Evolutionary conservation across 2,797 vertebrate species (phyloP), one percentile per base, ranked within the genome.

Genomic region (Sebastes aleutianus): DNA sequence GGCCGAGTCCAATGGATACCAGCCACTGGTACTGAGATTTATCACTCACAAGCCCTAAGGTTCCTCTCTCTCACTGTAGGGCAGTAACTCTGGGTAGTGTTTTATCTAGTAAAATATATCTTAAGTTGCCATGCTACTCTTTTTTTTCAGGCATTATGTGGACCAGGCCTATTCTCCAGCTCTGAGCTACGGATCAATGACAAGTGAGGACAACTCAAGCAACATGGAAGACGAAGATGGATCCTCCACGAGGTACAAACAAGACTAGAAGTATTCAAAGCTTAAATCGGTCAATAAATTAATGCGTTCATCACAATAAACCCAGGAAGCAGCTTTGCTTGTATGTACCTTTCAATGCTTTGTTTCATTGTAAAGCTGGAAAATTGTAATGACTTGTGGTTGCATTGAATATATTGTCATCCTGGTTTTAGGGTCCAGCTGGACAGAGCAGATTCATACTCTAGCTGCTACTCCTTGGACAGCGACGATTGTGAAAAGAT

Each of bases 101-200:
- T 68, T 53, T 47, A 24, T 13, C 2, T 26, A 14, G 9, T 47
- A 9, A 61, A 32, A 36, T 16, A 50, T 62, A 14, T 39, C 2
- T 1, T 3, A 26, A 31, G 11, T 22, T 27, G 24, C 6, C 3
- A 5, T 72, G 5, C 11, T 69, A 58, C 11, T n/a, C 61, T n/a
- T 63, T 36, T 34, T 73, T 75, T 56, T 32, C 67, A 93, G 91
- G 83, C 20, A 79, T 77, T 69, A 11, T 22, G 74, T 89, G 56
- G 85, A 83, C 2, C 85, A 79, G 29, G 93, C 89, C 9, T 26
- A 34, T 43, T 16, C 89, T 77, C 93, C 93, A 69, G 89, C 81
- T 68, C 68, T 79, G 34, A 95, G 92, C 73, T 96, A 95, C 71
- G 14, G 32, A 2, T 93, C 95, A 65, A 91, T 94, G 93, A 57